A percentile compares a stretch with the other conserved stretches of the same genome.
phyloP scores from a whole-genome alignment of 2,888 invertebrate genomes.

The Netelia fuscicornis region DNA sequence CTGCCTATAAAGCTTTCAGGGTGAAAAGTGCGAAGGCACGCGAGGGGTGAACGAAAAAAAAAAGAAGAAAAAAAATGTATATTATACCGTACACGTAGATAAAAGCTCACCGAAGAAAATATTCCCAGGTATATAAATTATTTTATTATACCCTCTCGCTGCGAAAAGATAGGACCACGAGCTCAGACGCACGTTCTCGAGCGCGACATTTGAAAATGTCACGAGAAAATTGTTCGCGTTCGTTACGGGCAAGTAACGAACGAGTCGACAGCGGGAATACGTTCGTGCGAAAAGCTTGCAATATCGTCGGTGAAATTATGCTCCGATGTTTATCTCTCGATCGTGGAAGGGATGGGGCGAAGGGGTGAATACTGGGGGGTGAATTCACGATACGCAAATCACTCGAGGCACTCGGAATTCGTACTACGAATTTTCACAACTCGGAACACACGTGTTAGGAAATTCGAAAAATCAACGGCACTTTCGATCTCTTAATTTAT shows the following conservation, averaged over 20 bases:
- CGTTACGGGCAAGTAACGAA: slow-evolving; percentile 9
- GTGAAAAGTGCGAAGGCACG: slow-evolving; percentile 52
- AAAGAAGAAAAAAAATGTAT: slow-evolving; percentile 15
- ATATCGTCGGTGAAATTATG: no score
- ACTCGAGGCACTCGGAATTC: slow-evolving; percentile 58
- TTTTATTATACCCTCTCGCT: slow-evolving; percentile 24
- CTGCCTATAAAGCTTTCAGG: slow-evolving; percentile 50
- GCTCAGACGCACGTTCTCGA: slow-evolving; percentile 6
- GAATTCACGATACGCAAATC: slow-evolving; percentile 22
- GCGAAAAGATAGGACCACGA: slow-evolving; percentile 19
- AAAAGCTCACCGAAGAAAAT: slow-evolving; percentile 38
- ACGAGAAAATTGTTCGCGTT: slow-evolving; percentile 73
- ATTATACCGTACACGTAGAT: slow-evolving; percentile 22
- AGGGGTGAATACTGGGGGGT: no score
- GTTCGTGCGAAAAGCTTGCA: no score
- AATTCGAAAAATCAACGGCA: slow-evolving; percentile 5
- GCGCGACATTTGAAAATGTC: slow-evolving; percentile 78
- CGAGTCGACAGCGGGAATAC: background rate
- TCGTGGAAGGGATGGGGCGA: no score
- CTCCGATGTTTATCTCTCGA: no score
- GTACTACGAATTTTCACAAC: slow-evolving; percentile 25
- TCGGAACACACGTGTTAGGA: slow-evolving; percentile 40
- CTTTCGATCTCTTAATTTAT: background rate
- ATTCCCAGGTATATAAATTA: slow-evolving; percentile 23
- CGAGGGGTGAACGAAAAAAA: slow-evolving; percentile 37